Percentiles rank a stretch among this genome's conserved stretches.
Evolutionary conservation across 2,888 invertebrate species (phyloP).

Genomic region (Lypha dubia): DNA sequence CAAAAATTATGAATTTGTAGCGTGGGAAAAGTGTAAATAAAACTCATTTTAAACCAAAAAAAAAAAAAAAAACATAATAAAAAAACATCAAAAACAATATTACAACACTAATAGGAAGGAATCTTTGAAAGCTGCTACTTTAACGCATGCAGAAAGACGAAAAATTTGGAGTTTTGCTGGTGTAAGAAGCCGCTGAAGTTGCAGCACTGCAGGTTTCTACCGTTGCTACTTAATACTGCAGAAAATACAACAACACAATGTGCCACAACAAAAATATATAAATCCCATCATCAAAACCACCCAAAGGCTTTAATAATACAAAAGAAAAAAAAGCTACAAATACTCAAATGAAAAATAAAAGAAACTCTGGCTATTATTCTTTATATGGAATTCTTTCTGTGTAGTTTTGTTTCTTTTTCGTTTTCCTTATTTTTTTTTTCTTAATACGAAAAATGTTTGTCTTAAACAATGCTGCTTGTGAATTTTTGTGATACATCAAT

Average conservation of each 20-base stretch:
- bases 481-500: conserved; percentile 65
- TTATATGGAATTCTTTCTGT: conserved; percentile 58
- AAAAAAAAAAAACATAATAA: neutral
- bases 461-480: conserved; percentile 62
- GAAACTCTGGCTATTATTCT: conserved; percentile 37
- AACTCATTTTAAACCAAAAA: conserved; percentile 55
- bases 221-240: conserved; percentile 59
- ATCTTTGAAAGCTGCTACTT: conserved; percentile 45
- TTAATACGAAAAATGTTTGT: conserved; percentile 24
- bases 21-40: conserved; percentile 71
- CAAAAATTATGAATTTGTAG: conserved; percentile 68
- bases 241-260: conserved; percentile 30
- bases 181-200: too few species aligned
- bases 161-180: neutral
- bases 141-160: conserved; percentile 36
- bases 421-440: neutral
- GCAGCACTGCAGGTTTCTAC: conserved; percentile 19
- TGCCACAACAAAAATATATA: conserved; percentile 52
- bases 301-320: conserved; percentile 66
- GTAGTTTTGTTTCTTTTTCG: neutral
- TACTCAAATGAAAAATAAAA: conserved; percentile 36
- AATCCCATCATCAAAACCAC: conserved; percentile 68
- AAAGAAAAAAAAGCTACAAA: conserved; percentile 46
- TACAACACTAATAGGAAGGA: conserved; percentile 42
- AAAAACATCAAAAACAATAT: conserved; percentile 12